Conservation (phyloP, 2,797 vertebrate genomes). For the Sciurus vulgaris region DNA sequence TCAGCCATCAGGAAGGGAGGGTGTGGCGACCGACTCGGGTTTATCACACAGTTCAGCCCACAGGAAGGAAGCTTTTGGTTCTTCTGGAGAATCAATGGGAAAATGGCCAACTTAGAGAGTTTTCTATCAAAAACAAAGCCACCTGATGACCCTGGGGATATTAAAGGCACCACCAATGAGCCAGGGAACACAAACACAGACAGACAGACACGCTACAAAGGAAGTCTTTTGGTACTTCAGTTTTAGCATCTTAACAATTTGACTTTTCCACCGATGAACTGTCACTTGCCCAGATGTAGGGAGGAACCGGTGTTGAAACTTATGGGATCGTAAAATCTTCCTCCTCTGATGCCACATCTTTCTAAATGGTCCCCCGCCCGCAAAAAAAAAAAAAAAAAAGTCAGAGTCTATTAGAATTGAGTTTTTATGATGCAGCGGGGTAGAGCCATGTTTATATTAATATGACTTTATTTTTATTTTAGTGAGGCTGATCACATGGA, state of each 20-base stretch:
- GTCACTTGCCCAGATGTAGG: not conserved
- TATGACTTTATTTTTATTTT: not conserved
- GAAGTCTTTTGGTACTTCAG: slow-evolving; percentile 80
- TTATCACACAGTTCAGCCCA: not conserved
- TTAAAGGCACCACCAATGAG: not conserved
- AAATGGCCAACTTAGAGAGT: slow-evolving; percentile 13
- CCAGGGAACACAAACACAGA: slow-evolving; percentile 56
- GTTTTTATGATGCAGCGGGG: not conserved
- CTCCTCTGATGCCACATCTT: not conserved
- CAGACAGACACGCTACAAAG: slow-evolving; percentile 36
- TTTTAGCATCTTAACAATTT: not conserved
- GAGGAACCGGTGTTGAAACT: not conserved
- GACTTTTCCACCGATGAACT: not conserved
- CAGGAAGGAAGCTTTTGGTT: not conserved
- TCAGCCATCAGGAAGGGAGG: not conserved
- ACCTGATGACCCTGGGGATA: not conserved
- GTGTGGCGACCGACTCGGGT: not conserved
- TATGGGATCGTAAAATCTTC: not conserved
- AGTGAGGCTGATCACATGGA: slow-evolving; percentile 32
- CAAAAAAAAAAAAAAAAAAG: not conserved
- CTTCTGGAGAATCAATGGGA: slow-evolving; percentile 22
- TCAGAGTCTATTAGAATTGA: not conserved
- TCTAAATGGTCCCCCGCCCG: not conserved
- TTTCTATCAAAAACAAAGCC: slow-evolving; percentile 10
- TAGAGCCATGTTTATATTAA: slow-evolving; percentile 9